phyloP scores from a whole-genome alignment of 2,888 invertebrate species.

The Phortica okadai region DNA sequence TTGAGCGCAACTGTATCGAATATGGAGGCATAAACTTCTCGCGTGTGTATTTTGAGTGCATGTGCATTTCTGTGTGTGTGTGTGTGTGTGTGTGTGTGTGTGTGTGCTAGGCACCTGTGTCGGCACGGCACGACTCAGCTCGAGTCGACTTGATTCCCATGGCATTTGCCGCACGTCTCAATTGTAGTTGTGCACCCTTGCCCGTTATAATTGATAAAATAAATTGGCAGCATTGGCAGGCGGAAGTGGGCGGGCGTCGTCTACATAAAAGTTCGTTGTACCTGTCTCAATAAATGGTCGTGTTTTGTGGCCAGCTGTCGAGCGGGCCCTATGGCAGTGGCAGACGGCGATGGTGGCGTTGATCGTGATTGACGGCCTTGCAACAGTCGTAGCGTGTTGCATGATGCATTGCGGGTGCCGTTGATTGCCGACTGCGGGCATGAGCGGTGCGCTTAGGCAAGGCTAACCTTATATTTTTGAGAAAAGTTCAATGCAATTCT shows the following conservation, averaged over 20 bases:
- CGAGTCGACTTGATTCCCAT: not conserved
- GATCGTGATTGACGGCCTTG: too few species aligned
- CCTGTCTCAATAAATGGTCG: constrained; percentile 24
- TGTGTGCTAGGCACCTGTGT: constrained; percentile 5
- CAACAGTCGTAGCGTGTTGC: too few species aligned
- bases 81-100: not conserved
- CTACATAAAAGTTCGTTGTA: constrained; percentile 30
- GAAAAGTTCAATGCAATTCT: too few species aligned
- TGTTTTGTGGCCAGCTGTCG: constrained; percentile 7
- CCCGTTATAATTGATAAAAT: constrained; percentile 43
- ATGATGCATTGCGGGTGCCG: too few species aligned
- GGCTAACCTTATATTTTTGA: too few species aligned
- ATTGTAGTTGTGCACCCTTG: constrained; percentile 1
- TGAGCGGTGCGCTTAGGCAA: too few species aligned
- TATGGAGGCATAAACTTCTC: constrained; percentile 5
- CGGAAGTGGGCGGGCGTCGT: constrained; percentile 3
- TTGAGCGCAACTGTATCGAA: not conserved
- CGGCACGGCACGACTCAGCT: not conserved
- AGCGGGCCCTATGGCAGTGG: too few species aligned
- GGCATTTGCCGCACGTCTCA: not conserved
- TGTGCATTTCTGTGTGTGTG: not conserved
- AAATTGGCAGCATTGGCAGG: constrained; percentile 40
- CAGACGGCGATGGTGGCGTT: too few species aligned
- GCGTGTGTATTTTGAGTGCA: constrained; percentile 1
- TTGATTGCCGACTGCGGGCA: too few species aligned